These are phyloP conservation scores for Nephrotoma flavescens DNA, from an alignment of 2,888 invertebrate species.

Conservation along the genomic window DNA sequence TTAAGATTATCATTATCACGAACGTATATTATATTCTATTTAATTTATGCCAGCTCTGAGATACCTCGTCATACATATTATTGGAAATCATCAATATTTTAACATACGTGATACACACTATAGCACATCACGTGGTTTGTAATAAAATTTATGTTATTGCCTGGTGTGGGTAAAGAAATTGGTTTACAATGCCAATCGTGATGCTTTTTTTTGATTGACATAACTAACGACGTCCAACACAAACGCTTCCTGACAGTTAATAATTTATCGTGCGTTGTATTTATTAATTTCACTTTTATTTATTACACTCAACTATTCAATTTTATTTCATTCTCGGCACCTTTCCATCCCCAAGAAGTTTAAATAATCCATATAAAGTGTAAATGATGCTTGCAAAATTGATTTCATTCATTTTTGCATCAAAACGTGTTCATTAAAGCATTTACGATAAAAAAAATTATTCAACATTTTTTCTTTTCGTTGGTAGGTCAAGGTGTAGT, in stretches of 20 bases:
- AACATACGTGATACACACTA: too few species aligned
- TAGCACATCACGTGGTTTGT: neutral
- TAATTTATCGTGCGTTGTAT: neutral
- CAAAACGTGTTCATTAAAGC: neutral
- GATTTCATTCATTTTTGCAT: neutral
- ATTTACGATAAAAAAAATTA: neutral
- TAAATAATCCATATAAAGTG: neutral
- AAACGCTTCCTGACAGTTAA: neutral
- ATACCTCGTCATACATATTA: too few species aligned
- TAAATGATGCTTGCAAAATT: neutral
- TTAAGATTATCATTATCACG: too few species aligned
- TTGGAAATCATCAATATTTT: too few species aligned
- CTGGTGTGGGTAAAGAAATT: too few species aligned
- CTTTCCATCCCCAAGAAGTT: neutral
- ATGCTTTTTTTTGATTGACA: too few species aligned
- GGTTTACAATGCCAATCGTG: too few species aligned
- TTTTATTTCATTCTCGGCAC: neutral
- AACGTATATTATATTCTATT: too few species aligned
- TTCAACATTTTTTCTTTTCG: neutral
- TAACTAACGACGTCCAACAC: neutral
- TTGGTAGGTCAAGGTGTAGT: neutral
- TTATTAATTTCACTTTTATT: neutral
- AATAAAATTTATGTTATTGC: neutral
- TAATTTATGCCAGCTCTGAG: too few species aligned
- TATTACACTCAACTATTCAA: neutral